Conservation (phyloP, 2,888 invertebrate species). For the Fabriciana adippe region DNA sequence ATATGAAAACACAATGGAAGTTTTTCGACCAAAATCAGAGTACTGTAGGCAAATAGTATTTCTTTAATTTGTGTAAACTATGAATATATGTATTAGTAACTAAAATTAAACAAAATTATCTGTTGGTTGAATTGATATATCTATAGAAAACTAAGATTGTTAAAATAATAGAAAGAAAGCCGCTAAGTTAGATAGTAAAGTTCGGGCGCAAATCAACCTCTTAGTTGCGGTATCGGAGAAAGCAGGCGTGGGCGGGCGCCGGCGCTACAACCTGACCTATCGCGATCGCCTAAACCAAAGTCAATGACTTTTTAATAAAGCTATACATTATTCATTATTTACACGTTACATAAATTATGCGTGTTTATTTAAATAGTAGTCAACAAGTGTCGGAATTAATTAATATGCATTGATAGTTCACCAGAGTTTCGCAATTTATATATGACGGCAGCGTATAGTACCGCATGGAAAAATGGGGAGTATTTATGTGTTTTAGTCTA, state of each 20-base stretch:
- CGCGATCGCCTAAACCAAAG: conserved; percentile 22
- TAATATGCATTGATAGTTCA: not conserved
- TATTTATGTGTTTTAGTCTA: too few species aligned
- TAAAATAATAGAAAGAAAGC: conserved; percentile 5
- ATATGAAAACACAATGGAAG: too few species aligned
- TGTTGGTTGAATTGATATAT: not conserved
- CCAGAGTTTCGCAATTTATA: too few species aligned
- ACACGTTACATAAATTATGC: conserved; percentile 11
- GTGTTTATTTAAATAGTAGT: conserved; percentile 12
- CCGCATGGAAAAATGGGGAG: too few species aligned
- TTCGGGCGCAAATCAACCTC: conserved; percentile 14
- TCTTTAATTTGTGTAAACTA: too few species aligned
- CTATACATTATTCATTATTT: conserved; percentile 28
- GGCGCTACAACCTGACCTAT: conserved; percentile 46
- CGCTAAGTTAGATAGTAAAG: not conserved
- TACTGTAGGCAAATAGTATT: too few species aligned
- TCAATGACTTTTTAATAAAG: conserved; percentile 37
- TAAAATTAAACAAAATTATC: not conserved
- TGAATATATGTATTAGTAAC: too few species aligned
- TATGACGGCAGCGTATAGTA: too few species aligned
- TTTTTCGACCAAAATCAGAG: too few species aligned
- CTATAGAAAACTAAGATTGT: not conserved
- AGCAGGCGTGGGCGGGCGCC: conserved; percentile 54
- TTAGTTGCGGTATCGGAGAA: conserved; percentile 57
- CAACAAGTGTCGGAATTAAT: conserved; percentile 14